These are phyloP conservation scores for Monochamus alternatus DNA, from an alignment of 2,888 invertebrate genomes.

Conservation along the genomic window DNA sequence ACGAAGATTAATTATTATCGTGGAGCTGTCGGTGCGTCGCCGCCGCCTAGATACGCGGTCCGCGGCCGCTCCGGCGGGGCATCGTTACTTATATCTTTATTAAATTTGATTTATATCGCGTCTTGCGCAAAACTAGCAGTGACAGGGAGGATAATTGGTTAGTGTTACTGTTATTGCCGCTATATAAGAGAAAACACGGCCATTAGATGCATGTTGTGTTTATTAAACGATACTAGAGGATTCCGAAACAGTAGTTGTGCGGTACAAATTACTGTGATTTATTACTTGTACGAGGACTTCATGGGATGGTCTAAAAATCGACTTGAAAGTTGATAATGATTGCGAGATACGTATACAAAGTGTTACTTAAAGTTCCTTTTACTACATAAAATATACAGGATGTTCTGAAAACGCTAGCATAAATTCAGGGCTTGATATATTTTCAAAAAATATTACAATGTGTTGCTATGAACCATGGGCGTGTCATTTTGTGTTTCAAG, in stretches of 20 bases:
- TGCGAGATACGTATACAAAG: too few relatives aligned
- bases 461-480: too few relatives aligned
- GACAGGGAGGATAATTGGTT: background rate
- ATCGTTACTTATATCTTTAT: conserved; percentile 6
- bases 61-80: background rate
- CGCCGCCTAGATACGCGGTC: background rate
- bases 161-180: conserved; percentile 35
- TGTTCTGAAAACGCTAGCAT: too few relatives aligned
- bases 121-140: background rate
- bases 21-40: background rate
- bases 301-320: too few relatives aligned
- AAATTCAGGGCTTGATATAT: too few relatives aligned
- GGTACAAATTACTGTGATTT: conserved; percentile 15
- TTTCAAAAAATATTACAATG: too few relatives aligned
- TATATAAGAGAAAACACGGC: conserved; percentile 44
- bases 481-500: too few relatives aligned
- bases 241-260: conserved; percentile 9
- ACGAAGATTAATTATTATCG: conserved; percentile 2
- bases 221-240: conserved; percentile 23
- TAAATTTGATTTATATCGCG: conserved; percentile 8
- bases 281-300: background rate
- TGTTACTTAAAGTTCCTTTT: too few relatives aligned
- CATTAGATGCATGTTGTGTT: conserved; percentile 37
- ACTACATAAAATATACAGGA: too few relatives aligned
- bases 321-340: too few relatives aligned